Percentiles rank a stretch among this genome's conserved stretches.
Conservation (phyloP, 2,797 vertebrate genomes). For the Helostoma temminkii region DNA sequence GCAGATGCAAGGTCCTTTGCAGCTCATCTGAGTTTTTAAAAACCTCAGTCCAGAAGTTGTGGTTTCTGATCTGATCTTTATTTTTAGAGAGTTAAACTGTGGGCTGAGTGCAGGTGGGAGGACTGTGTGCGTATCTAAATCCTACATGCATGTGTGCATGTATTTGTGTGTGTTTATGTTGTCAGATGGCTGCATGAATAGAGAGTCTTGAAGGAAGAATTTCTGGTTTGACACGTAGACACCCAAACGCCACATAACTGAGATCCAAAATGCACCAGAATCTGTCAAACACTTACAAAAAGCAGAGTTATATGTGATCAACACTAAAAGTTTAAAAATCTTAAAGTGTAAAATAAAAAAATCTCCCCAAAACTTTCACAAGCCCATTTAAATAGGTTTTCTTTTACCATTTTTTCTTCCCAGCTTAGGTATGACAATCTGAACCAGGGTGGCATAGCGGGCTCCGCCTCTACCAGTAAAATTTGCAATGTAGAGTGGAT, state of each 20-base stretch:
- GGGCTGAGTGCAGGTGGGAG: conserved; percentile 60
- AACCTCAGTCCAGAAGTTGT: conserved; percentile 57
- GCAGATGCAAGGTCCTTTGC: conserved; percentile 71
- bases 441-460: neutral
- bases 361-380: neutral
- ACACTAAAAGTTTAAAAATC: neutral
- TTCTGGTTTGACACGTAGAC: conserved; percentile 71
- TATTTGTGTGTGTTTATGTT: conserved; percentile 24
- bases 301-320: neutral
- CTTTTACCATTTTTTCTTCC: neutral
- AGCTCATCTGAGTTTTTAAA: conserved; percentile 71
- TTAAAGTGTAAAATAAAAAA: neutral
- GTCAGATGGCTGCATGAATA: conserved; percentile 51
- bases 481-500: neutral
- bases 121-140: conserved; percentile 15
- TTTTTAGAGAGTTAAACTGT: conserved; percentile 68
- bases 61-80: conserved; percentile 73
- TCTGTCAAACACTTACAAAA: conserved; percentile 43
- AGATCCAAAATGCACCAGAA: conserved; percentile 20
- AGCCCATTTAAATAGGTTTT: neutral
- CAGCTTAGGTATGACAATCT: neutral
- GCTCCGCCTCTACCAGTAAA: neutral
- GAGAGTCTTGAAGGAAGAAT: conserved; percentile 25
- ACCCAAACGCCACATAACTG: conserved; percentile 28
- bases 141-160: conserved; percentile 23